Conservation (phyloP, 1,140 invertebrate genomes). For the Orius insidiosus region DNA sequence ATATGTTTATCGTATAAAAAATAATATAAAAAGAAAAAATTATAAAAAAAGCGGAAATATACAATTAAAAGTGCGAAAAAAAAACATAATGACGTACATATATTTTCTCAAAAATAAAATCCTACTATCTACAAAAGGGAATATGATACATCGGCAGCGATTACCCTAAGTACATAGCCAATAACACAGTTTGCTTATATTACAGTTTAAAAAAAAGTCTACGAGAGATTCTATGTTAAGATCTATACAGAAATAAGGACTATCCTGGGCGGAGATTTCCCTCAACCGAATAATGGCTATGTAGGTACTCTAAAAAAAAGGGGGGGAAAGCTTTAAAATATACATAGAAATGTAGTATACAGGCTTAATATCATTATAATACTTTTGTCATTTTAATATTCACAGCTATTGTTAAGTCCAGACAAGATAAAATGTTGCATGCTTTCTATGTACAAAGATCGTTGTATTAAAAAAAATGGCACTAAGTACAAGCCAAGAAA, state of each 20-base stretch:
- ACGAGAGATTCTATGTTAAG: slow-evolving; percentile 9
- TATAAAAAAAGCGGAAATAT: too few species aligned
- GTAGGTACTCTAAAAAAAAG: slow-evolving; percentile 6
- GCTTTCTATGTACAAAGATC: not conserved
- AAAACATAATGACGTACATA: too few species aligned
- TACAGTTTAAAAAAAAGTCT: slow-evolving; percentile 6
- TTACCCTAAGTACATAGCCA: slow-evolving; percentile 15
- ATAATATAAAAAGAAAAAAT: too few species aligned
- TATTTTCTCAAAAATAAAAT: too few species aligned
- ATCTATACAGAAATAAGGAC: slow-evolving; percentile 7
- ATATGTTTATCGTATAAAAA: too few species aligned
- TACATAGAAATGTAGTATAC: not conserved
- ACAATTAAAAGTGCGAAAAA: too few species aligned
- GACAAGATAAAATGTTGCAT: slow-evolving; percentile 3
- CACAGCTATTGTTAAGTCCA: not conserved
- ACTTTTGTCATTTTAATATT: not conserved
- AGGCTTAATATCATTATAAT: slow-evolving; percentile 4
- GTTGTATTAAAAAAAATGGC: too few species aligned
- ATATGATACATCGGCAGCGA: too few species aligned
- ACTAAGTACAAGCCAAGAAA: slow-evolving; percentile 5
- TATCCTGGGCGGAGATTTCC: slow-evolving; percentile 14
- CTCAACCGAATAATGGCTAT: slow-evolving; percentile 6
- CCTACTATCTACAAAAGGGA: too few species aligned
- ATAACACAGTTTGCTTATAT: slow-evolving; percentile 14
- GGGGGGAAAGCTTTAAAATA: slow-evolving; percentile 3